phyloP scores from a whole-genome alignment of 2,888 invertebrate genomes.

The Acanthosepion lycidas region DNA sequence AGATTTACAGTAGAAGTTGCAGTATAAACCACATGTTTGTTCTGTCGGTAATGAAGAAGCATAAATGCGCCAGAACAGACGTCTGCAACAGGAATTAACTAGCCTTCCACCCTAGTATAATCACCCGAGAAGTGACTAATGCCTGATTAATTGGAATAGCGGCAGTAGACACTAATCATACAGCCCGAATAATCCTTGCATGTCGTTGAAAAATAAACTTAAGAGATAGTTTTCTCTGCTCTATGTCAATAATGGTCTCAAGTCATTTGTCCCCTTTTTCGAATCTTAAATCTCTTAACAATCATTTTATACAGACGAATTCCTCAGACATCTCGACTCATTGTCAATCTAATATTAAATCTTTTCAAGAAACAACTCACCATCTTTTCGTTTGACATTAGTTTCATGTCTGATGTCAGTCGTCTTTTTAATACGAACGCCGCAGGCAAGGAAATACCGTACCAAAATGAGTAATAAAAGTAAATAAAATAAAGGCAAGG shows the following conservation, averaged over 20 bases:
- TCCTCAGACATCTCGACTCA: conserved; percentile 14
- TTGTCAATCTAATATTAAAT: neutral
- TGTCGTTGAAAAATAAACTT: too few relatives aligned
- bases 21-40: too few relatives aligned
- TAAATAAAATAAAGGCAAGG: neutral
- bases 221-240: too few relatives aligned
- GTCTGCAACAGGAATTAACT: too few relatives aligned
- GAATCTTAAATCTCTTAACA: neutral
- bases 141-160: too few relatives aligned
- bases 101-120: too few relatives aligned
- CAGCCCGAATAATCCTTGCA: too few relatives aligned
- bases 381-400: neutral
- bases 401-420: neutral
- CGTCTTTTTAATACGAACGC: neutral
- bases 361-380: neutral
- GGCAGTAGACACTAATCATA: too few relatives aligned
- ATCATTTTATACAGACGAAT: neutral
- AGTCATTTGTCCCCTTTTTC: neutral
- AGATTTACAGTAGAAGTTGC: too few relatives aligned
- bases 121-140: too few relatives aligned
- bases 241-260: neutral
- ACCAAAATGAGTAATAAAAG: neutral
- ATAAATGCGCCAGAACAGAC: too few relatives aligned
- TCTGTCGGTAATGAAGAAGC: too few relatives aligned
- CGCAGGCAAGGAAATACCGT: neutral